Conservation (phyloP, 2,888 invertebrate species). For the Megastigmus dorsalis region DNA sequence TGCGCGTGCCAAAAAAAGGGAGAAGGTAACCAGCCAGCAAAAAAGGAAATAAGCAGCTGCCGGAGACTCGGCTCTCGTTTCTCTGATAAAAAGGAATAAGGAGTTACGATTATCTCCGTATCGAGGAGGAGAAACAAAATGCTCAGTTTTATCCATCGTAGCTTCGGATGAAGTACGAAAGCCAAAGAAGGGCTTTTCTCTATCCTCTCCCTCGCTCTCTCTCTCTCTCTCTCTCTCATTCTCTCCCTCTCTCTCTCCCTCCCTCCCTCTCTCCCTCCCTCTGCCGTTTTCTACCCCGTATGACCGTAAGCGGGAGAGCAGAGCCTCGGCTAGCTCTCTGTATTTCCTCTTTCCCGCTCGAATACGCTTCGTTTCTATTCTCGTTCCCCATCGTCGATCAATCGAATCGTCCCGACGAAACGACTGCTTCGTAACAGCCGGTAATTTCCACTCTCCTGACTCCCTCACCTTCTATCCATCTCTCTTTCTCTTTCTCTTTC, state of each 20-base stretch:
- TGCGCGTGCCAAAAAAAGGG: not conserved
- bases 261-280: too few species aligned
- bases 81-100: conserved; percentile 17
- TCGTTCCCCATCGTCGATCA: conserved; percentile 49
- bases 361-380: conserved; percentile 47
- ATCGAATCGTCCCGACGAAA: conserved; percentile 51
- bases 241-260: conserved; percentile 3
- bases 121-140: conserved; percentile 10
- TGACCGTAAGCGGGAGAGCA: not conserved
- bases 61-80: too few species aligned
- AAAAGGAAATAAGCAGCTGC: too few species aligned
- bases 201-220: not conserved
- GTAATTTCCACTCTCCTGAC: conserved; percentile 50
- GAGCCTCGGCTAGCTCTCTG: not conserved
- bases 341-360: too few species aligned
- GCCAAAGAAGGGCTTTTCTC: conserved; percentile 10
- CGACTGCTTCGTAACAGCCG: conserved; percentile 48
- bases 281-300: too few species aligned
- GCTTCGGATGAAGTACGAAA: conserved; percentile 21
- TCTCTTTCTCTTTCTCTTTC: conserved; percentile 23
- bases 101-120: conserved; percentile 31
- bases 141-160: not conserved
- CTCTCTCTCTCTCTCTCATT: too few species aligned
- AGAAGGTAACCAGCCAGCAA: not conserved
- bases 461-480: conserved; percentile 32